These are phyloP conservation scores for Orestias chungarensis DNA, from an alignment of 2,797 vertebrate genomes.

Conservation along the genomic window DNA sequence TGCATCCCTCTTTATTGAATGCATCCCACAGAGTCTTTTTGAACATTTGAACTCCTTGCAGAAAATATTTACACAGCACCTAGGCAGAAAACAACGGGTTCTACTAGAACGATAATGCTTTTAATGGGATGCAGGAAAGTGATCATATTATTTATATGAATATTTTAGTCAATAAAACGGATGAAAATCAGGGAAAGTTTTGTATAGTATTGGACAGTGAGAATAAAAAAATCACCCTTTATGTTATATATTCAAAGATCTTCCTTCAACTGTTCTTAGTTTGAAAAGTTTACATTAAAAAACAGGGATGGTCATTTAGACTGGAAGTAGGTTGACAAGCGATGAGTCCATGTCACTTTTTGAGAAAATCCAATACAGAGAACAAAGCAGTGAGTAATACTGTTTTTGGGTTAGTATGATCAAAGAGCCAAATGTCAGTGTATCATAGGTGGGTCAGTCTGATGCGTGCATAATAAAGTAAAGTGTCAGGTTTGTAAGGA, in stretches of 20 bases:
- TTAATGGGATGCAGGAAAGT: background rate
- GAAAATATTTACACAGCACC: background rate
- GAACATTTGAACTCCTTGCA: background rate
- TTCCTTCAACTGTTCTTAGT: background rate
- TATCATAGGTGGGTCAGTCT: background rate
- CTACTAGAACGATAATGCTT: background rate
- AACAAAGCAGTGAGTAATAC: background rate
- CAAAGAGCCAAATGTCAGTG: background rate
- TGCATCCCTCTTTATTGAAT: conserved; percentile 5
- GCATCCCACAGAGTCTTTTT: conserved; percentile 11
- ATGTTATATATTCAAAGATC: background rate
- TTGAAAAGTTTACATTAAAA: background rate
- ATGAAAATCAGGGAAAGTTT: background rate
- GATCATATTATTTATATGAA: background rate
- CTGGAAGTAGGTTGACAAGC: background rate
- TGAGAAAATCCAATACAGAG: background rate
- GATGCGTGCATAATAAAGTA: background rate
- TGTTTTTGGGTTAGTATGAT: background rate
- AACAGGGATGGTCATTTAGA: background rate
- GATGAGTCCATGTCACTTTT: background rate
- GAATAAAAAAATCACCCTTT: background rate
- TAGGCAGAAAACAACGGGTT: background rate
- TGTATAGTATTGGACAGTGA: background rate
- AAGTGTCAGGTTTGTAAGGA: conserved; percentile 3
- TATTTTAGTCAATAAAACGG: background rate